A percentile compares a stretch with the other conserved stretches of the same genome.
Conservation (phyloP, 2,888 invertebrate species). For the Elgonia sp. region DNA sequence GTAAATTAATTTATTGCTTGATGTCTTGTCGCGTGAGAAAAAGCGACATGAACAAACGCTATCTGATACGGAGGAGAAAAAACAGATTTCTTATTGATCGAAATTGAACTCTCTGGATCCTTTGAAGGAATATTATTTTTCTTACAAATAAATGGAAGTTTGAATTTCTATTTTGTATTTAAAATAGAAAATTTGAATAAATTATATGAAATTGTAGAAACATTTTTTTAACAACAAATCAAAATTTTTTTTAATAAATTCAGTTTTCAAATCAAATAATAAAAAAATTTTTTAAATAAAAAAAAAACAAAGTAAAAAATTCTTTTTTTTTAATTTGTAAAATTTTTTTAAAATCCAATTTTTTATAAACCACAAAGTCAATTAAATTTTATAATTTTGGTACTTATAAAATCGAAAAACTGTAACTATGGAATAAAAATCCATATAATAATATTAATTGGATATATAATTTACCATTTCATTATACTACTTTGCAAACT, state of each 20-base stretch:
- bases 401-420: not conserved
- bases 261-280: no score
- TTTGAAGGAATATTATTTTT: not conserved
- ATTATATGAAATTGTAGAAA: no score
- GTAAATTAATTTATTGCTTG: conserved; percentile 71
- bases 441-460: not conserved
- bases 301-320: no score
- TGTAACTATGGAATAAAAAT: not conserved
- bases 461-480: not conserved
- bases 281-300: no score
- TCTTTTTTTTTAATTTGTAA: no score
- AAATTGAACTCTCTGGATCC: not conserved
- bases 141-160: not conserved
- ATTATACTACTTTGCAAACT: conserved; percentile 36
- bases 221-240: no score
- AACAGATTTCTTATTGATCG: not conserved
- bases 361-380: no score
- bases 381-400: no score
- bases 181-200: no score
- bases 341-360: no score
- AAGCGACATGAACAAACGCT: conserved; percentile 62
- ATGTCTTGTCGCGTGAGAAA: conserved; percentile 69
- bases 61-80: conserved; percentile 18
- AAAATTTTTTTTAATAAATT: no score
- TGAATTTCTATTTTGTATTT: no score